A percentile compares a stretch with the other conserved stretches of the same genome.
Evolutionary conservation across 2,797 vertebrate species (phyloP).

Genomic region (Smutsia temminckii): DNA sequence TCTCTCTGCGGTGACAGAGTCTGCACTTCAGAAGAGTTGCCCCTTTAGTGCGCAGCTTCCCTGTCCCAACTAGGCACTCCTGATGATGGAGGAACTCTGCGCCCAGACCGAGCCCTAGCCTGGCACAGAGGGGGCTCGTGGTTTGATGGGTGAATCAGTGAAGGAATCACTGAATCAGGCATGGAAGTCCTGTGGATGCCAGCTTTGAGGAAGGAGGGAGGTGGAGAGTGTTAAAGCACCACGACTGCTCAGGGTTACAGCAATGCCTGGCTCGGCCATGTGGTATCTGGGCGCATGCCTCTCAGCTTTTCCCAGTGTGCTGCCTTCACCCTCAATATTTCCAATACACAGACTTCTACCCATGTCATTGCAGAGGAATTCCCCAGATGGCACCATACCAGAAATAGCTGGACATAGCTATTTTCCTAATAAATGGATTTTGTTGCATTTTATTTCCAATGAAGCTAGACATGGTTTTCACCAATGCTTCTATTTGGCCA

Average conservation of each 20-base stretch:
- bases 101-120: not conserved
- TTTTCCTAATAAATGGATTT: not conserved
- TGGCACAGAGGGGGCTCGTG: not conserved
- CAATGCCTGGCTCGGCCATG: not conserved
- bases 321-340: not conserved
- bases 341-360: not conserved
- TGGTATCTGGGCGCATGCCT: not conserved
- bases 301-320: not conserved
- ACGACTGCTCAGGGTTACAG: too few relatives aligned
- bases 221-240: not conserved
- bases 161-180: not conserved
- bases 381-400: not conserved
- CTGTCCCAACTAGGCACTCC: not conserved
- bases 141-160: not conserved
- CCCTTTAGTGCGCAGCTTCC: not conserved
- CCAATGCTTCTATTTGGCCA: not conserved
- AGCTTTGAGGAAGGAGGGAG: not conserved
- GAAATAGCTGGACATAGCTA: not conserved
- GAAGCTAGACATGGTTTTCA: not conserved
- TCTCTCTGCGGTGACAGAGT: not conserved
- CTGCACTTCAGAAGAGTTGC: not conserved
- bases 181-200: not conserved
- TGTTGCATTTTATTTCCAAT: not conserved
- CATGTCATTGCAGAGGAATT: not conserved
- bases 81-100: not conserved